Evolutionary conservation across 1,140 invertebrate genomes (phyloP).

Genomic region (Eriosoma lanigerum): DNA sequence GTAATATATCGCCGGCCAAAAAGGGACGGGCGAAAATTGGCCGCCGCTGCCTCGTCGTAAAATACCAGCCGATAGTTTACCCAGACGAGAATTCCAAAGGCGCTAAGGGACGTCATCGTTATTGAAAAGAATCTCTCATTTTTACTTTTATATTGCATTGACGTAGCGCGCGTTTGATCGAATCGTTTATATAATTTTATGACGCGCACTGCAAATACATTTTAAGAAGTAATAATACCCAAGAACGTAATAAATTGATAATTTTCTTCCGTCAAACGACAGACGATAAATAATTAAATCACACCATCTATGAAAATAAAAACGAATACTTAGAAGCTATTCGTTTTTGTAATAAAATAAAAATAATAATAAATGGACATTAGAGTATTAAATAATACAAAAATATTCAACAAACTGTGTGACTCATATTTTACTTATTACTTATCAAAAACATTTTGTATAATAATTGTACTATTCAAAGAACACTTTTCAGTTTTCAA

Average conservation of each 20-base stretch:
- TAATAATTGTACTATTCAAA: no score
- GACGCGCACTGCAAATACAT: not conserved
- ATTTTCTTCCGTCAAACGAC: not conserved
- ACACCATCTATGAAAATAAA: no score
- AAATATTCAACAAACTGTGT: no score
- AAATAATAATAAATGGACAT: no score
- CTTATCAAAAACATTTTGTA: no score
- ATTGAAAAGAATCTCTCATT: conserved; percentile 16
- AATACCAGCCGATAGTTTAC: conserved; percentile 48
- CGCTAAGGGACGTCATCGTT: conserved; percentile 19
- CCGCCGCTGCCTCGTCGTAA: not conserved
- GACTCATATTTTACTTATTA: no score
- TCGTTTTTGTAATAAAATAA: no score
- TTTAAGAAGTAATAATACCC: not conserved
- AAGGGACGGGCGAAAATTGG: conserved; percentile 34
- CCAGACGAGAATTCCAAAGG: conserved; percentile 25
- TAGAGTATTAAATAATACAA: no score
- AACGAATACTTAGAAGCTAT: no score
- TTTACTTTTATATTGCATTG: conserved; percentile 14
- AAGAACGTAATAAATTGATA: conserved; percentile 1
- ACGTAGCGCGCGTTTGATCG: conserved; percentile 10
- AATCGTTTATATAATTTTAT: conserved; percentile 19
- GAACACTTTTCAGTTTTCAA: no score
- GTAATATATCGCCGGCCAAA: not conserved
- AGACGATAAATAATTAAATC: not conserved